Conservation (phyloP, 2,113 vertebrate species). For the Trogon melanurus region DNA sequence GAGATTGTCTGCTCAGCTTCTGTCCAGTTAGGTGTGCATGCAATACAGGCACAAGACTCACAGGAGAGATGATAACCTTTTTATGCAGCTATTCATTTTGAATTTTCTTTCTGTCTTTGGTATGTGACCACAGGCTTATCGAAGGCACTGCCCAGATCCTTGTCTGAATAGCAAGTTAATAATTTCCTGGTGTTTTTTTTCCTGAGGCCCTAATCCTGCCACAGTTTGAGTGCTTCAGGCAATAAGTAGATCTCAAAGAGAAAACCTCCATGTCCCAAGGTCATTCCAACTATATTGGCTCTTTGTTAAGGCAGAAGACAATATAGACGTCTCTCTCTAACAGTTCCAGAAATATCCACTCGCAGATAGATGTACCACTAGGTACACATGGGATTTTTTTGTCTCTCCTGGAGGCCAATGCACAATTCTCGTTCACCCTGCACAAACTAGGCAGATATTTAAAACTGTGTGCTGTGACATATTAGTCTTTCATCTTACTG, state of each 20-base stretch:
- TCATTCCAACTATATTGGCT: background rate
- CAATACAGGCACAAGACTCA: background rate
- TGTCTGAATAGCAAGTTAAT: constrained; percentile 19
- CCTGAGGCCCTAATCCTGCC: background rate
- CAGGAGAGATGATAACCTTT: background rate
- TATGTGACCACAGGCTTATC: background rate
- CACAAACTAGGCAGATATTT: background rate
- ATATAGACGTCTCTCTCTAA: background rate
- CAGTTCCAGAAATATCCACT: background rate
- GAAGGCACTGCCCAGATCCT: background rate
- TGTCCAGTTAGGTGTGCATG: background rate
- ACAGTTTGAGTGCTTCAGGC: constrained; percentile 3
- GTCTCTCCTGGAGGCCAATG: background rate
- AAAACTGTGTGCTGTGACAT: accelerated
- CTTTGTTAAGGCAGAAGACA: background rate
- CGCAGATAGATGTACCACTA: background rate
- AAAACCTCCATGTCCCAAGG: background rate
- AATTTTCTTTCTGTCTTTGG: background rate
- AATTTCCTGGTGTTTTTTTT: background rate
- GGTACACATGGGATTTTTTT: background rate
- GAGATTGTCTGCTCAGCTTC: background rate
- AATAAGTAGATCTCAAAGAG: constrained; percentile 8
- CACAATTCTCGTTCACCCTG: accelerated
- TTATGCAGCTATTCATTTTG: background rate
- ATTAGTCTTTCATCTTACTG: background rate